Evolutionary conservation across 2,888 invertebrate genomes (phyloP).

Genomic region (Alitta virens): DNA sequence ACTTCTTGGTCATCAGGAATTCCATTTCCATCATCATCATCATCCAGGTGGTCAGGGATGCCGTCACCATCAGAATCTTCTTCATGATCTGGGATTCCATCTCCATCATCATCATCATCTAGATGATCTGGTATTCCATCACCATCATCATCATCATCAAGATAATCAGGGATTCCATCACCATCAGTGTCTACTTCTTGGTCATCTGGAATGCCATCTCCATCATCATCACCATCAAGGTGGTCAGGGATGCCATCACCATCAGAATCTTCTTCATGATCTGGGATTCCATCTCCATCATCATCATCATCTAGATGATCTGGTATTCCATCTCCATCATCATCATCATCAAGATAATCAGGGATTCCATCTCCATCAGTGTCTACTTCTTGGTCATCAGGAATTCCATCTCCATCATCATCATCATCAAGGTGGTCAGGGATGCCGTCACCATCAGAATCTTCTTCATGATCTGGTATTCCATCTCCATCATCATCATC

Average conservation of each 20-base stretch:
- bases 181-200: slow-evolving; percentile 32
- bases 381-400: slow-evolving; percentile 4
- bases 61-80: slow-evolving; percentile 49
- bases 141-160: slow-evolving; percentile 35
- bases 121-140: slow-evolving; percentile 25
- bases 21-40: slow-evolving; percentile 35
- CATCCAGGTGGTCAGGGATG: slow-evolving; percentile 33
- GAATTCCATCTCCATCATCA: slow-evolving; percentile 20
- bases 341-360: slow-evolving; percentile 29
- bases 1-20: slow-evolving; percentile 37
- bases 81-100: slow-evolving; percentile 27
- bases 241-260: slow-evolving; percentile 37
- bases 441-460: slow-evolving; percentile 16
- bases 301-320: slow-evolving; percentile 40
- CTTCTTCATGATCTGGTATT: slow-evolving; percentile 26
- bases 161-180: slow-evolving; percentile 34
- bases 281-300: slow-evolving; percentile 44
- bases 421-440: slow-evolving; percentile 26
- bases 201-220: slow-evolving; percentile 38
- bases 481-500: slow-evolving; percentile 24
- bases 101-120: slow-evolving; percentile 35
- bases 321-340: slow-evolving; percentile 50
- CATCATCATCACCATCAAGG: slow-evolving; percentile 33
- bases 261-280: slow-evolving; percentile 31
- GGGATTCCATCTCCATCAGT: slow-evolving; percentile 32